phyloP scores from a whole-genome alignment of 1,140 invertebrate species.

The Cyclina sinensis region DNA sequence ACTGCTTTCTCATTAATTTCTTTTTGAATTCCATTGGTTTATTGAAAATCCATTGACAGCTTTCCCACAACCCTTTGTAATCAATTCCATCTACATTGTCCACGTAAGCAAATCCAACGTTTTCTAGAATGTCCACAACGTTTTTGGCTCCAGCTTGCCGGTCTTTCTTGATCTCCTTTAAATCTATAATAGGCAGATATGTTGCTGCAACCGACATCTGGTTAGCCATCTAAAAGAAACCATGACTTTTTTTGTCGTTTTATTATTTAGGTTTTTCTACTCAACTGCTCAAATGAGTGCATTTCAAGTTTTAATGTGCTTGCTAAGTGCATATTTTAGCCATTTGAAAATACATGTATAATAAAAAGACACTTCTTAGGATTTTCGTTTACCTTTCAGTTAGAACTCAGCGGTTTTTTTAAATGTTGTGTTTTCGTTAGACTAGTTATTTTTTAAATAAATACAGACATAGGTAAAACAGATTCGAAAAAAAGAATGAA shows the following conservation, averaged over 20 bases:
- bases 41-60: constrained; percentile 70
- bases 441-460: too few species aligned
- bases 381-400: too few species aligned
- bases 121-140: constrained; percentile 69
- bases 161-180: constrained; percentile 49
- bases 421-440: too few species aligned
- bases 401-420: too few species aligned
- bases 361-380: too few species aligned
- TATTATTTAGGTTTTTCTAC: too few species aligned
- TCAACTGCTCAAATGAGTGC: too few species aligned
- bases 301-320: too few species aligned
- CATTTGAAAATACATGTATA: too few species aligned
- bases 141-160: constrained; percentile 62
- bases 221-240: not conserved
- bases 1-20: constrained; percentile 59
- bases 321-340: too few species aligned
- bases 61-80: constrained; percentile 65
- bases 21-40: constrained; percentile 65
- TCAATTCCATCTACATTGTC: constrained; percentile 72
- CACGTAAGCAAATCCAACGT: constrained; percentile 71
- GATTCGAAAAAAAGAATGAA: too few species aligned
- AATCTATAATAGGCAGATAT: constrained; percentile 67
- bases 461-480: too few species aligned
- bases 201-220: constrained; percentile 1
- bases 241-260: not conserved